Percentiles rank a stretch among this genome's conserved stretches.
These are phyloP conservation scores for Colletes latitarsis DNA, from an alignment of 1,140 invertebrate species.

Conservation along the genomic window DNA sequence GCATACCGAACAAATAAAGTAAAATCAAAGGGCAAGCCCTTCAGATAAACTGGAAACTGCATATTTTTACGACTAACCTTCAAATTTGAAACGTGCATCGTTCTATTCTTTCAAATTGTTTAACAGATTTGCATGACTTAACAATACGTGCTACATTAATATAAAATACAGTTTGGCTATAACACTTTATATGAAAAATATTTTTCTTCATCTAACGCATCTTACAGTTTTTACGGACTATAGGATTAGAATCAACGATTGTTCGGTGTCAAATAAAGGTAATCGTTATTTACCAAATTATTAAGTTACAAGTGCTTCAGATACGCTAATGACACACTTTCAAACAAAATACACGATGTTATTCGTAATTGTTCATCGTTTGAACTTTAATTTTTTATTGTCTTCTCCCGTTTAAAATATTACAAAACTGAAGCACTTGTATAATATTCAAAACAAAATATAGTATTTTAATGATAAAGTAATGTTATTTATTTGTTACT, in stretches of 20 bases:
- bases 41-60: background rate
- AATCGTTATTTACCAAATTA: background rate
- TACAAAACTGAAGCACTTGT: background rate
- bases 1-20: conserved; percentile 21
- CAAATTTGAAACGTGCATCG: conserved; percentile 20
- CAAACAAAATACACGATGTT: background rate
- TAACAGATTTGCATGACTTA: background rate
- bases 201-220: background rate
- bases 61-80: conserved; percentile 30
- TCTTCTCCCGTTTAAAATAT: background rate
- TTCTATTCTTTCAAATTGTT: background rate
- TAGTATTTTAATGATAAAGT: conserved; percentile 28
- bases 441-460: background rate
- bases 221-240: background rate
- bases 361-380: background rate
- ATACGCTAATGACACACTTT: background rate
- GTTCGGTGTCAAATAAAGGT: background rate
- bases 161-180: background rate
- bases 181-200: background rate
- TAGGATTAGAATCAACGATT: background rate
- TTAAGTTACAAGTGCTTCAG: background rate
- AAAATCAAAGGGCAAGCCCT: conserved; percentile 58
- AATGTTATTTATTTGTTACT: conserved; percentile 59
- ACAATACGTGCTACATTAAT: background rate
- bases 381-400: background rate